A percentile compares a stretch with the other conserved stretches of the same genome.
Evolutionary conservation across 2,797 vertebrate genomes (phyloP).

Genomic region (Acanthopagrus latus): DNA sequence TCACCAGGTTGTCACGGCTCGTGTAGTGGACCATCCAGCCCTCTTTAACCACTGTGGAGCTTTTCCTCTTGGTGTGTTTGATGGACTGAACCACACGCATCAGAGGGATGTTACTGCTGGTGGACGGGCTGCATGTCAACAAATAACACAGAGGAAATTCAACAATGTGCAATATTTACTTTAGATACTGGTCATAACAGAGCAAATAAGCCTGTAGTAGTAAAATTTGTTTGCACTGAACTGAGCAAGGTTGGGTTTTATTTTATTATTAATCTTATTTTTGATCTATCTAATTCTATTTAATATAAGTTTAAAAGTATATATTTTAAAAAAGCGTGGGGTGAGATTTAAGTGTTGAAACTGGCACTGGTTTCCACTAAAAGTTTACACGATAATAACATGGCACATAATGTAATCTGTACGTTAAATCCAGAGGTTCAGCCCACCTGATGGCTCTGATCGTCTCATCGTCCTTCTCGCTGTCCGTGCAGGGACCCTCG

Average conservation of each 20-base stretch:
- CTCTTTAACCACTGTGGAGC: constrained; percentile 85
- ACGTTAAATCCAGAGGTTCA: background rate
- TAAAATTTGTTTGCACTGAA: no score
- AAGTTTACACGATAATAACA: no score
- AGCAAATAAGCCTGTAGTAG: no score
- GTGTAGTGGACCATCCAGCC: constrained; percentile 89
- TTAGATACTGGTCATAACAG: no score
- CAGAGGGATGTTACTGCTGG: constrained; percentile 87
- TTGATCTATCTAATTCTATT: no score
- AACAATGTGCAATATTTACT: background rate
- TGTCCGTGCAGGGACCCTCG: constrained; percentile 87
- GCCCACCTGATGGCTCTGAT: constrained; percentile 89
- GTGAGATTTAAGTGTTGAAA: no score
- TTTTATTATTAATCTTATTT: no score
- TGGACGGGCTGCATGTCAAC: constrained; percentile 77
- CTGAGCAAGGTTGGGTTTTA: no score
- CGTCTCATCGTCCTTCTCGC: constrained; percentile 90
- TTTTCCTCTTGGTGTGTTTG: constrained; percentile 87
- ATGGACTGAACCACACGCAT: constrained; percentile 89
- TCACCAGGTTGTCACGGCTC: constrained; percentile 85
- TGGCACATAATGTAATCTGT: no score
- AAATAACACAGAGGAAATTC: background rate
- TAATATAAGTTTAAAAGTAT: no score
- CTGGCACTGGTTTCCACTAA: no score
- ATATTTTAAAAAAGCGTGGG: no score